These are phyloP conservation scores for Pseudococcus viburni DNA, from an alignment of 2,888 invertebrate species.

Conservation along the genomic window DNA sequence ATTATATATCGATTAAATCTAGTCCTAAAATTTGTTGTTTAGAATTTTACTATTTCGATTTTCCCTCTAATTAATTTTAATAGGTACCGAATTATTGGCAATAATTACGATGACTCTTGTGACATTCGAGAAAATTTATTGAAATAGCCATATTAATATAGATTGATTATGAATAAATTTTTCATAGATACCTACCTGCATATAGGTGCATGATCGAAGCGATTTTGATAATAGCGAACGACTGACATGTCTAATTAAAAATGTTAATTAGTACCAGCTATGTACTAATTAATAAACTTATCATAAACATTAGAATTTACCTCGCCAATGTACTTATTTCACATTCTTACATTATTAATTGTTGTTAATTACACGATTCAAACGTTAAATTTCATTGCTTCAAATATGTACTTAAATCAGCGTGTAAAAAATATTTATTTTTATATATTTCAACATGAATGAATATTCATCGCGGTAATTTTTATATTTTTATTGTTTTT, in stretches of 20 bases:
- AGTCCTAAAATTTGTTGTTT: conserved; percentile 44
- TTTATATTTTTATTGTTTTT: conserved; percentile 39
- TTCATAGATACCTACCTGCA: conserved; percentile 11
- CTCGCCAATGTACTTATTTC: conserved; percentile 62
- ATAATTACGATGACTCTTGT: background rate
- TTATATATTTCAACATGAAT: conserved; percentile 45
- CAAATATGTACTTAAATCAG: conserved; percentile 41
- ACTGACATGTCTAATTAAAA: conserved; percentile 58
- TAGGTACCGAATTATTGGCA: background rate
- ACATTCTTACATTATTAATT: conserved; percentile 63
- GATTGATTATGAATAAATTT: conserved; percentile 11
- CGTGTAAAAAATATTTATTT: conserved; percentile 38
- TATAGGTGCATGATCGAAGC: background rate
- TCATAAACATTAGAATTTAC: conserved; percentile 63
- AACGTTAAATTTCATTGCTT: conserved; percentile 51
- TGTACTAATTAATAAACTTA: conserved; percentile 59
- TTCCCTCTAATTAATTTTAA: background rate
- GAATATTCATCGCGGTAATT: conserved; percentile 53
- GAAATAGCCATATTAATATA: background rate
- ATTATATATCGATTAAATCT: conserved; percentile 38
- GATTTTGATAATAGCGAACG: conserved; percentile 43
- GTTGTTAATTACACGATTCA: conserved; percentile 54
- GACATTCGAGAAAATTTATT: background rate
- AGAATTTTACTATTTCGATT: conserved; percentile 16
- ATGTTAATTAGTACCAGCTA: conserved; percentile 57